Evolutionary conservation across 2,797 vertebrate species (phyloP).

Genomic region (Hoplostethus atlanticus): DNA sequence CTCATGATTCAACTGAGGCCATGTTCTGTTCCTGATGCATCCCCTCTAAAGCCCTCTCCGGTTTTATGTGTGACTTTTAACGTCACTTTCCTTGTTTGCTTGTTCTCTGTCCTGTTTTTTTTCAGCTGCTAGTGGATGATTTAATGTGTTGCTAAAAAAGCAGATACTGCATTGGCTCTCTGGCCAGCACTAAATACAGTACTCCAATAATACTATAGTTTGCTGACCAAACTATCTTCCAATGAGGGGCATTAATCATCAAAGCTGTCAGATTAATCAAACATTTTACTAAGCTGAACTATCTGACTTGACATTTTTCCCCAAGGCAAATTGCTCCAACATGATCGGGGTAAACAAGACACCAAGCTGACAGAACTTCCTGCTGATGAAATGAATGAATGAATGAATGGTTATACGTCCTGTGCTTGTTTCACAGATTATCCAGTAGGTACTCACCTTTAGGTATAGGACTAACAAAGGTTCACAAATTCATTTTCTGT

Average conservation of each 20-base stretch:
- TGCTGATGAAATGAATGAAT: slow-evolving; percentile 8
- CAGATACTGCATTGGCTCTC: slow-evolving; percentile 24
- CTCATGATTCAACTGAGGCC: too few relatives aligned
- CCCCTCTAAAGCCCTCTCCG: neutral
- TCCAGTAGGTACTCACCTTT: neutral
- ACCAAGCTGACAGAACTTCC: slow-evolving; percentile 3
- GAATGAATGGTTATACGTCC: neutral
- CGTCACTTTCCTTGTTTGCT: slow-evolving; percentile 28
- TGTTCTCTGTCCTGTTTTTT: slow-evolving; percentile 11
- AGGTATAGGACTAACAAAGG: neutral
- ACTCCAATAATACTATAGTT: slow-evolving; percentile 40
- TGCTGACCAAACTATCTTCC: slow-evolving; percentile 26
- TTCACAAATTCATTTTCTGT: too few relatives aligned
- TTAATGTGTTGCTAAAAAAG: slow-evolving; percentile 50
- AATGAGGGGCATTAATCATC: slow-evolving; percentile 38
- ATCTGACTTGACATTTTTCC: slow-evolving; percentile 10
- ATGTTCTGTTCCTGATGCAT: too few relatives aligned
- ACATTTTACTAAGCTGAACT: slow-evolving; percentile 28
- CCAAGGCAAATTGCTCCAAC: slow-evolving; percentile 2
- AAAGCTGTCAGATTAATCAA: slow-evolving; percentile 48
- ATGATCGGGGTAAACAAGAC: slow-evolving; percentile 5
- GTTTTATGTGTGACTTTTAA: slow-evolving; percentile 4
- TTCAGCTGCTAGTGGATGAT: slow-evolving; percentile 32
- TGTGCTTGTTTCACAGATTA: slow-evolving; percentile 5
- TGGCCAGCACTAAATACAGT: slow-evolving; percentile 24